phyloP scores from a whole-genome alignment of 2,797 vertebrate genomes.

The Heteromormyrus szaboi region DNA sequence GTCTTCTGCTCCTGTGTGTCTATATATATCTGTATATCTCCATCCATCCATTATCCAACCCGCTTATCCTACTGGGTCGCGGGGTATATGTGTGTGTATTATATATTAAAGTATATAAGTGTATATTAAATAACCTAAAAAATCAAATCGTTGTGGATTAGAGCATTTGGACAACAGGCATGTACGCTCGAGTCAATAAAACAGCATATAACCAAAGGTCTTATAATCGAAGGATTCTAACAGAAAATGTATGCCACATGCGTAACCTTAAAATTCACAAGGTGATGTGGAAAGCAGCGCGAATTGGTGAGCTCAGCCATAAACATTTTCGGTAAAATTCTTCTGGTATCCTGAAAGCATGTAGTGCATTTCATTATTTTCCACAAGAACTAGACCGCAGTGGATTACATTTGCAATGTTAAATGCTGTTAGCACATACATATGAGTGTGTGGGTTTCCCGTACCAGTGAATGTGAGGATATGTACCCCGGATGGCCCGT shows the following conservation, averaged over 20 bases:
- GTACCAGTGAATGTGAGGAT: not conserved
- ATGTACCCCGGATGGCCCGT: not conserved
- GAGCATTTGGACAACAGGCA: not conserved
- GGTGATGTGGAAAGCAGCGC: not conserved
- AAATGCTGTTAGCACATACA: not conserved
- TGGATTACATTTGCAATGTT: not conserved
- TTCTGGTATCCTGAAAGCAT: not conserved
- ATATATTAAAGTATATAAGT: not conserved
- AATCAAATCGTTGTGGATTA: not conserved
- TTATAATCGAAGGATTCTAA: not conserved
- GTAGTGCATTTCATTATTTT: not conserved
- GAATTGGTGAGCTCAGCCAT: not conserved
- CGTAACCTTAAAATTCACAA: not conserved
- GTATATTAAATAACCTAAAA: not conserved
- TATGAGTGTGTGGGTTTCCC: not conserved
- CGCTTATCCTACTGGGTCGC: too few relatives aligned
- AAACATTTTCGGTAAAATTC: not conserved
- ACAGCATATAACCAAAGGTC: not conserved
- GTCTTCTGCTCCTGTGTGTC: not conserved
- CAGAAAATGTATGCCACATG: not conserved
- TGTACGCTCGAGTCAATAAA: not conserved
- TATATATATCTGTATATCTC: too few relatives aligned
- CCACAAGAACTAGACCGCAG: not conserved
- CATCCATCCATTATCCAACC: too few relatives aligned
- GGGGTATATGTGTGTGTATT: too few relatives aligned